Evolutionary conservation across 1,140 invertebrate species (phyloP), one percentile per base, ranked within the genome.

Genomic region (Pseudomyrmex dendroicus): DNA sequence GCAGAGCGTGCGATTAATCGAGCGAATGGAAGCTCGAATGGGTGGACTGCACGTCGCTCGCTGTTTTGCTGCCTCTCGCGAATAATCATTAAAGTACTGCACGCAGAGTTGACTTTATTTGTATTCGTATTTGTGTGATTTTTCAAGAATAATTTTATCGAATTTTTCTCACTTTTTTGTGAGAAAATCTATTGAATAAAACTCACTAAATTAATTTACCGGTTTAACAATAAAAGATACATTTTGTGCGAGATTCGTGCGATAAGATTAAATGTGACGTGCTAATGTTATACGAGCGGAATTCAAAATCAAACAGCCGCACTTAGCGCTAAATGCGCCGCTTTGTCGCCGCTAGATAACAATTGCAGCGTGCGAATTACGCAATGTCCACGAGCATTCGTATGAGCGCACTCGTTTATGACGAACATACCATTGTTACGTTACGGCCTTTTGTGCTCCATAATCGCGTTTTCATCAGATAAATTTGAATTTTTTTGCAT

Each of bases 1-100:
- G 61, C 12, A 59, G 46, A 66, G 50, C 22, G 56, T 62, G 62
- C 62, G 50, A 64, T 77, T 83, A 78, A 78, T 78, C 56, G 76
- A 70, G 64, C 35, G 64, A 78, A 44, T 17, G 22, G 3, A 59
- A 70, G 64, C 44, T 70, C 54, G 54, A 70, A 70, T 70, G 35
- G 44, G 22, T n/a, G 35, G 52, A 70, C 13, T 56, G 35, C 48
- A 17, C 9, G 20, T 22, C 57, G 62, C 73, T 20, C 25, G 25
- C 17, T 46, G 76, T 78, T 78, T 78, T 78, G 54, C 9, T 13
- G 3, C 12, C 17, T 56, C 22, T 12, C 17, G 35, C 12, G 52
- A 78, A 20, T 3, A n/a, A 57, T 57, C 44, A n/a, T 70, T 59
- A 22, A 78, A 70, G 20, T 12, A 54, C 35, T 52, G 17, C 64